Evolutionary conservation across 2,113 vertebrate genomes (phyloP).

Genomic region (Morone chrysops): DNA sequence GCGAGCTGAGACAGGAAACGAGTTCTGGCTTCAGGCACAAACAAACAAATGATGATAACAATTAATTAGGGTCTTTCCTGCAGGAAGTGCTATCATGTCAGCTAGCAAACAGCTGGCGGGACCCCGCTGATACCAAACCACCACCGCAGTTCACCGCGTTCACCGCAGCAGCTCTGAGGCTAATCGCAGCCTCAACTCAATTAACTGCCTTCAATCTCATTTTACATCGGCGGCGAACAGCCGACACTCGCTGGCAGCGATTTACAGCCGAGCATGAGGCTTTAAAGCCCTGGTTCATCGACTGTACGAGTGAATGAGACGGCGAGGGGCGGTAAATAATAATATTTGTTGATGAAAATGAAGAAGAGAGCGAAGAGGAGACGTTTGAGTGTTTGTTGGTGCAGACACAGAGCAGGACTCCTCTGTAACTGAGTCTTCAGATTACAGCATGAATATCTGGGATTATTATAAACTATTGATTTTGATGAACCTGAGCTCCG

Average conservation of each 20-base stretch:
- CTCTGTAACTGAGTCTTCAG: too few species aligned
- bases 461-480: too few species aligned
- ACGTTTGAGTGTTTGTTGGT: too few species aligned
- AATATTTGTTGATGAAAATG: too few species aligned
- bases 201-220: slow-evolving; percentile 56
- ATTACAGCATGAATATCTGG: too few species aligned
- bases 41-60: slow-evolving; percentile 55
- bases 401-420: too few species aligned
- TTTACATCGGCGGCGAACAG: slow-evolving; percentile 54
- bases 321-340: background rate
- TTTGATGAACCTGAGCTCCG: too few species aligned
- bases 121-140: slow-evolving; percentile 41
- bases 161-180: slow-evolving; percentile 46
- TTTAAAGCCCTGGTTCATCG: slow-evolving; percentile 44
- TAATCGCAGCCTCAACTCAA: slow-evolving; percentile 55
- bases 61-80: slow-evolving; percentile 63
- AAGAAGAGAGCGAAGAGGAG: too few species aligned
- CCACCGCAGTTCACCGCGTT: slow-evolving; percentile 42
- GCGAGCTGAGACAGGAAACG: slow-evolving; percentile 45
- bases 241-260: slow-evolving; percentile 33
- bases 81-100: slow-evolving; percentile 58
- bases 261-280: slow-evolving; percentile 13
- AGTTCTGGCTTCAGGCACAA: slow-evolving; percentile 51
- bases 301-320: slow-evolving; percentile 26
- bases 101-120: slow-evolving; percentile 39